Evolutionary conservation across 2,888 invertebrate species (phyloP), one percentile per base, ranked within the genome.

Genomic region (Heliconius ismenius): DNA sequence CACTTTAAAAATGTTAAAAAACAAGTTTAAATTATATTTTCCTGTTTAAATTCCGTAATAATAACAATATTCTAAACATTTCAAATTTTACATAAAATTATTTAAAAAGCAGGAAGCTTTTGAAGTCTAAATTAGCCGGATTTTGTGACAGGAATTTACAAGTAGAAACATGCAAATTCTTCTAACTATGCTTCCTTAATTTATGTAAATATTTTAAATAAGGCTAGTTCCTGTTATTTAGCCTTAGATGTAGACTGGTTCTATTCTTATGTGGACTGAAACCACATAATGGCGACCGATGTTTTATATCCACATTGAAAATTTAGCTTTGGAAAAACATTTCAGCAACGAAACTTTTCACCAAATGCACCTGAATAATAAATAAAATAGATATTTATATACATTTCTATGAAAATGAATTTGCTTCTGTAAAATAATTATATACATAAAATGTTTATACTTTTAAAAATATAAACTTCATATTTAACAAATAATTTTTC

Each of bases 61-160:
- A 24, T n/a, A 68, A 43, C 43, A 26, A 26, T 24, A 43, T 26
- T 43, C 9, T 13, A 43, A 68, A 68, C 28, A 68, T 49, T 65
- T 54, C n/a, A n/a, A 36, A 70, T 32, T 28, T 28, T n/a, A n/a
- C 11, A 54, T 70, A 70, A 70, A 70, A 32, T 32, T 54, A n/a
- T 70, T n/a, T 36, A 70, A 58, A 70, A 70, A 32, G 32, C 15
- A 58, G 13, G 6, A 24, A 58, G n/a, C 54, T 70, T 69, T 58
- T 70, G n/a, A 32, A 32, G 54, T 32, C 54, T 58, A 36, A 70
- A 32, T 70, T 28, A 58, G 32, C 28, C n/a, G 32, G 32, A 11
- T 70, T 54, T 70, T n/a, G 58, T 58, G 70, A 70, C 58, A 54
- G 70, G 70, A 70, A 70, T 70, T 21, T 32, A 32, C 54, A 70